phyloP scores from a whole-genome alignment of 2,113 vertebrate species.

The Pollimyrus isidori region DNA sequence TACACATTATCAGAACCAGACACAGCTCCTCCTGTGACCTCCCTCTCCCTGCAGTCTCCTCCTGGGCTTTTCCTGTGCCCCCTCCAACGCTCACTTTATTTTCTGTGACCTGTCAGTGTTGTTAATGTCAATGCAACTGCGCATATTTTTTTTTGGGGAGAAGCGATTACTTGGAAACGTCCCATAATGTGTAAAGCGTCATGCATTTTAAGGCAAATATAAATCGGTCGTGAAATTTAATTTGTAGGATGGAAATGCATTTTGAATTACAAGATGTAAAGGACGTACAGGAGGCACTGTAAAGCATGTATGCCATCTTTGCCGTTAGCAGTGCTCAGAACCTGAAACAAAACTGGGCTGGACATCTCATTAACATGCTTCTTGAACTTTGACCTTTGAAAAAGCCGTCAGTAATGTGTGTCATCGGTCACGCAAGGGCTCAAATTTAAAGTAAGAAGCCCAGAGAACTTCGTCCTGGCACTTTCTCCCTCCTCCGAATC shows the following conservation, averaged over 20 bases:
- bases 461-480: background rate
- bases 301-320: background rate
- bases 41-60: background rate
- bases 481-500: background rate
- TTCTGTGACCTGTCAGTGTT: conserved; percentile 5
- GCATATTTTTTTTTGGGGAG: background rate
- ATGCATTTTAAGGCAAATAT: conserved; percentile 3
- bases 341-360: background rate
- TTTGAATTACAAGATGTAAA: background rate
- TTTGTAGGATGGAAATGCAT: background rate
- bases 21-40: background rate
- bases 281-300: background rate
- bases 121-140: background rate
- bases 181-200: background rate
- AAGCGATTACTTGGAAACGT: background rate
- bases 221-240: background rate
- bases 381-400: background rate
- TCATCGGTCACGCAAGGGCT: background rate
- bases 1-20: background rate
- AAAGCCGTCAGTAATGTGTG: background rate
- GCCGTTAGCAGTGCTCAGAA: background rate
- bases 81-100: background rate
- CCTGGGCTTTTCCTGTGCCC: background rate
- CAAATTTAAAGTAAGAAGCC: background rate
- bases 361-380: background rate